Base-by-base conservation (phyloP, 2,888 invertebrate species). In the Sycophila texana region DNA sequence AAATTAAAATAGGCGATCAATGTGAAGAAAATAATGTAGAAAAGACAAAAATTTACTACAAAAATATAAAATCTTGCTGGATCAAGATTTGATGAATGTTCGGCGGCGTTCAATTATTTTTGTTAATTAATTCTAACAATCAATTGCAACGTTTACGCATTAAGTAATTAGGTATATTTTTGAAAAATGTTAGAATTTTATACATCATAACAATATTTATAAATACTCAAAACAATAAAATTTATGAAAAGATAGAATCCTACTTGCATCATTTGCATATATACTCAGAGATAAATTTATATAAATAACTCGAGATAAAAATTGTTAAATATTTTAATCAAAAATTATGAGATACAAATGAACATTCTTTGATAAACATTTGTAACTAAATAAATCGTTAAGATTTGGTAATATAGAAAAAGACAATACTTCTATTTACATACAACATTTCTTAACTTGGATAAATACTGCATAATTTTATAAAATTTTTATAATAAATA, bases 61-160 rank as follows among this genome's bases (percentile, higher is more conserved):
- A 39, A 20, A n/a, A 53, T 20, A 68, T 10, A 18, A 51, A 70
- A 72, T 79, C 77, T 81, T 79, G 77, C 77, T 77, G 77, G 79
- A 61, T 73, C 79, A 60, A 81, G 79, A 81, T 79, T 47, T 55
- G 16, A 55, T 68, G 63, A 63, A 74, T 49, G 53, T 60, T 68
- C 47, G 26, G 20, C 20, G 12, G 30, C 61, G 22, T 68, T 55
- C 20, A 63, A 53, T 72, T 60, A 75, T 67, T 75, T 39, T 75
- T 74, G 30, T 63, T 71, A 71, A 53, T 51, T 51, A 61, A n/a
- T 61, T 68, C 16, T 58, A 65, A 70, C 30, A 22, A 58, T 68
- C 58, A 55, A 73, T 68, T 13, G 47, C 63, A 65, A 57, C 20
- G 63, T 66, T 72, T 67, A 72, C 53, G 66, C 66, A 30, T 55